Evolutionary conservation across 2,888 invertebrate genomes (phyloP).

Genomic region (Apodemia hepburni): DNA sequence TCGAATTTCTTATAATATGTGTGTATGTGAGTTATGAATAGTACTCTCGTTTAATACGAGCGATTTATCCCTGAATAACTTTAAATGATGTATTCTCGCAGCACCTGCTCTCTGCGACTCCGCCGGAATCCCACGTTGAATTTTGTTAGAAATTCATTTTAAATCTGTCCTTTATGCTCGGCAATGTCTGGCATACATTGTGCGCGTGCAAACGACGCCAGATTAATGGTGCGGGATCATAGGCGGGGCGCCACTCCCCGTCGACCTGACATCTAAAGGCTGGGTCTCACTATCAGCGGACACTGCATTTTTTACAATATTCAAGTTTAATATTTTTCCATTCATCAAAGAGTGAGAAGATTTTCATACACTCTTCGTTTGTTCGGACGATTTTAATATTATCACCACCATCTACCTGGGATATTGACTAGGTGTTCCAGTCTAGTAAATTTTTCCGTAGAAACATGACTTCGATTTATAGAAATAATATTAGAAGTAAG

Average conservation of each 20-base stretch:
- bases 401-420: too few relatives aligned
- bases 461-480: too few relatives aligned
- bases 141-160: constrained; percentile 10
- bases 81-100: not conserved
- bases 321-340: not conserved
- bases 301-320: not conserved
- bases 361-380: too few relatives aligned
- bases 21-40: not conserved
- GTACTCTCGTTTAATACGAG: not conserved
- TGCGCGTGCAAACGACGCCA: constrained; percentile 32
- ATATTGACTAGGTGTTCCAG: too few relatives aligned
- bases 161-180: constrained; percentile 2
- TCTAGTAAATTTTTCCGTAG: too few relatives aligned
- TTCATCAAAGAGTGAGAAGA: too few relatives aligned
- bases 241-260: constrained; percentile 29
- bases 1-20: too few relatives aligned
- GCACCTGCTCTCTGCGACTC: not conserved
- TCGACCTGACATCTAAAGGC: constrained; percentile 8
- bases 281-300: constrained; percentile 20
- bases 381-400: too few relatives aligned
- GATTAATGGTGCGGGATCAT: constrained; percentile 34
- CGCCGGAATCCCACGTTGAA: not conserved
- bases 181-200: constrained; percentile 18
- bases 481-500: too few relatives aligned
- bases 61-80: not conserved